These are phyloP conservation scores for Acyrthosiphon pisum DNA, from an alignment of 1,140 invertebrate species.

Conservation along the genomic window DNA sequence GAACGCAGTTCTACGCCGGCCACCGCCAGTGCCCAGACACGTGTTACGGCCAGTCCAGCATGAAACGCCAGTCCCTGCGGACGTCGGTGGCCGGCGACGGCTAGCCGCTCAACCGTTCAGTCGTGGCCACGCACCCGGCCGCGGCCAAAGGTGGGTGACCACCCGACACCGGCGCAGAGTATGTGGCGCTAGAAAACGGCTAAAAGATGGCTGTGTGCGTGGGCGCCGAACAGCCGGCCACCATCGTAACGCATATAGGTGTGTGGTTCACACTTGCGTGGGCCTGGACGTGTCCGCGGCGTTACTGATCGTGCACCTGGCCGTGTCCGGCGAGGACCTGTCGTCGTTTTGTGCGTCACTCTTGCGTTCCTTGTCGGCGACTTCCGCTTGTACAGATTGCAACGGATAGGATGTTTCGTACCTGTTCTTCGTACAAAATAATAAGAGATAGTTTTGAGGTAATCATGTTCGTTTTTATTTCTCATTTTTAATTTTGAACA, in stretches of 20 bases:
- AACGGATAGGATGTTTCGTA: too few species aligned
- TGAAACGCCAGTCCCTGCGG: constrained; percentile 63
- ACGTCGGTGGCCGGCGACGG: not conserved
- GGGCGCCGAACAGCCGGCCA: not conserved
- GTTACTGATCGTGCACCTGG: constrained; percentile 65
- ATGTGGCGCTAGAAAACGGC: constrained; percentile 58
- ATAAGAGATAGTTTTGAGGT: too few species aligned
- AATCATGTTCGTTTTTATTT: too few species aligned
- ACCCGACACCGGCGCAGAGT: constrained; percentile 54
- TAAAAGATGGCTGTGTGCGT: constrained; percentile 58
- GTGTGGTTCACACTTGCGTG: constrained; percentile 65
- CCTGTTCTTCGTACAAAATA: too few species aligned
- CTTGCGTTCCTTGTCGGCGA: constrained; percentile 65
- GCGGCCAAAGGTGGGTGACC: not conserved
- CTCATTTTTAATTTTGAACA: too few species aligned
- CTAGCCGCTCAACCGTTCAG: not conserved
- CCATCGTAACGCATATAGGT: constrained; percentile 60
- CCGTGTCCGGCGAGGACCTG: constrained; percentile 67
- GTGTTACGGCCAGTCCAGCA: constrained; percentile 68
- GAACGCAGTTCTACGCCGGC: too few species aligned
- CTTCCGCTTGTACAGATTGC: too few species aligned
- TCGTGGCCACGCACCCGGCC: not conserved
- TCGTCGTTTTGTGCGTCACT: constrained; percentile 65
- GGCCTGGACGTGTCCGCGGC: constrained; percentile 66
- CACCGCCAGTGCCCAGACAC: constrained; percentile 59